Evolutionary conservation across 2,113 vertebrate species (phyloP), one percentile per base, ranked within the genome.

Genomic region (Oreochromis spilurus): DNA sequence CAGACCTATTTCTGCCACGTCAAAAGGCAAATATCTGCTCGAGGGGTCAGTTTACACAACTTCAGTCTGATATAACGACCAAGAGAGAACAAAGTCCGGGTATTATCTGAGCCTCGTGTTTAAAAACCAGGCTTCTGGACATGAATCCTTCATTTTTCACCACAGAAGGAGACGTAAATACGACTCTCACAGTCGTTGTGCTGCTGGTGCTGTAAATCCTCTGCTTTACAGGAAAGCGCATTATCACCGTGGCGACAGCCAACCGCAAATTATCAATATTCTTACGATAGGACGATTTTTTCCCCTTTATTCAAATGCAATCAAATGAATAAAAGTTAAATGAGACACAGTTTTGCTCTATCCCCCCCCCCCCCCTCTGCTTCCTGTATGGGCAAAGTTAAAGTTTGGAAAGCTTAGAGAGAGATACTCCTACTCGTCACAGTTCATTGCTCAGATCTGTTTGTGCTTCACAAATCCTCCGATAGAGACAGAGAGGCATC

Each of bases 381-480:
- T 82, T 86, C 77, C 38, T 89, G 93, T 85, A 91, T 89, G 92
- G 84, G 86, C 82, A 91, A 91, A 93, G 92, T 92, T 87, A 84
- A 93, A 94, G 92, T 93, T 93, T 90, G 87, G 91, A 95, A 91
- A 89, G 94, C 90, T 93, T 31, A 82, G 78, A 93, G 78, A 93
- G 87, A 92, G 86, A 92, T 91, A 95, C 92, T 96, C 94, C 95
- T 89, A 95, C 95, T 94, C 93, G 85, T 95, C 94, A 94, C 95
- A 93, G 93, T 93, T 96, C 94, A 95, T 89, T 91, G 93, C 92
- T 95, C 95, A 95, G 94, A 94, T 94, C 89, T 96, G 96, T 97
- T 96, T 97, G 96, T 96, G 93, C 91, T 95, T 87, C 65, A 77
- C 94, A 95, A 96, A 96, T 96, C 96, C 95, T 94, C 90, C 86